A percentile compares a stretch with the other conserved stretches of the same genome.
These are phyloP conservation scores for Agrenia bidenticulata DNA, from an alignment of 2,888 invertebrate species.

Conservation along the genomic window DNA sequence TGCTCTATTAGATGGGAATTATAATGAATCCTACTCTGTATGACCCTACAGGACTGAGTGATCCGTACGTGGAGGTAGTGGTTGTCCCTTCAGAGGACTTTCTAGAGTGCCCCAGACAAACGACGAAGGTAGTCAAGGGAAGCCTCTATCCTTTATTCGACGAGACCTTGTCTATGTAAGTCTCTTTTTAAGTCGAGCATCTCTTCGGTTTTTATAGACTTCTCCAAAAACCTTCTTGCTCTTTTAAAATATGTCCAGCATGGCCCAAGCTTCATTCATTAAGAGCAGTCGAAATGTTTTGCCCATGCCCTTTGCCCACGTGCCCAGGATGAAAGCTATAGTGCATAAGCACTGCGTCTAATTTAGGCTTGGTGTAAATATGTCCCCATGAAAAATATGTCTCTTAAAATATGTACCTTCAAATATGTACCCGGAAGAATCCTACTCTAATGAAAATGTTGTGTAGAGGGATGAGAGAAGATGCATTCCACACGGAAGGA, in stretches of 20 bases:
- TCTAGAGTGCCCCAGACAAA: constrained; percentile 49
- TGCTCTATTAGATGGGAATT: not conserved
- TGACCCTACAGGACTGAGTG: constrained; percentile 56
- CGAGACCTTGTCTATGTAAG: constrained; percentile 63
- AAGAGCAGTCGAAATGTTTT: too few relatives aligned
- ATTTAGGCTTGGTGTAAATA: too few relatives aligned
- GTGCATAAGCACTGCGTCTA: not conserved
- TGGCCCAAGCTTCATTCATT: too few relatives aligned
- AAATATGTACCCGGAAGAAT: not conserved
- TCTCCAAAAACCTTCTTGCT: not conserved
- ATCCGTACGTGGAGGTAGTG: constrained; percentile 61
- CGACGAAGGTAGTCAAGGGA: constrained; percentile 60
- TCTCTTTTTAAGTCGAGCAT: too few relatives aligned
- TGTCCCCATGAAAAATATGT: too few relatives aligned
- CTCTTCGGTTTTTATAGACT: too few relatives aligned
- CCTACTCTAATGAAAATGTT: not conserved
- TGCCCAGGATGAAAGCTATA: not conserved
- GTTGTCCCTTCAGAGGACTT: constrained; percentile 59
- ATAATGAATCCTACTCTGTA: not conserved
- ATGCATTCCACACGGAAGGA: constrained; percentile 9
- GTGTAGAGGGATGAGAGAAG: too few relatives aligned
- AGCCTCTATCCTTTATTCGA: constrained; percentile 62
- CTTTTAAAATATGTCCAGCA: too few relatives aligned
- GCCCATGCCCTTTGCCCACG: too few relatives aligned
- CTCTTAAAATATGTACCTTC: not conserved